Evolutionary conservation across 1,140 invertebrate genomes (phyloP), one percentile per base, ranked within the genome.

Genomic region (Drosophila gunungcola): DNA sequence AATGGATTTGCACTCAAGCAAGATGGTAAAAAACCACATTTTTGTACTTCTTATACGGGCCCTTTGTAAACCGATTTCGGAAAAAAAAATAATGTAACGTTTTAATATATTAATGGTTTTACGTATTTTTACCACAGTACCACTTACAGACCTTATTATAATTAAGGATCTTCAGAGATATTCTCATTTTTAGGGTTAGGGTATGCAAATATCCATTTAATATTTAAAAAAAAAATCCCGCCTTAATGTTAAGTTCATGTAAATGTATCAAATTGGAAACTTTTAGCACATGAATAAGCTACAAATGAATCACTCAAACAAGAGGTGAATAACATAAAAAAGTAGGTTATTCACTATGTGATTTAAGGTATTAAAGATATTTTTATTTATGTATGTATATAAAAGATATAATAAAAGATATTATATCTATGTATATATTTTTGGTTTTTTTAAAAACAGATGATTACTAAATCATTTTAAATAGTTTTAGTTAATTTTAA

Each of bases 1-100:
- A 62, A 62, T 62, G 60, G 60, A 62, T 62, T 62, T 53, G 60
- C 60, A 62, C 53, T 58, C 53, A 62, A n/a, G 27, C 36, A 58
- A 57, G 54, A 58, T 58, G 60, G 53, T 16, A 38, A 42, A 39
- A 63, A 63, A 60, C 13, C 29, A 42, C 60, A 36, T 52, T 36
- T 21, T 1, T 13, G 49, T 36, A 36, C 32, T 1, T 34, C 32
- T 16, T 11, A 16, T 6, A 5, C 10, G 9, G 49, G n/a, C 32
- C 32, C 10, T 36, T 34, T 34, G n/a, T 7, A 32, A 32, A 9
- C 49, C 32, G 7, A 51, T 9, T 16, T 51, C 13, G 13, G 13
- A n/a, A 11, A 11, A 4, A 4, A 52, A 4, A 36, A 36, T 36
- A 51, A 32, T 13, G 6, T 3, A 2, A 6, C 12, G n/a, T 27